Evolutionary conservation across 2,113 vertebrate species (phyloP).

Genomic region (Azemiops feae): DNA sequence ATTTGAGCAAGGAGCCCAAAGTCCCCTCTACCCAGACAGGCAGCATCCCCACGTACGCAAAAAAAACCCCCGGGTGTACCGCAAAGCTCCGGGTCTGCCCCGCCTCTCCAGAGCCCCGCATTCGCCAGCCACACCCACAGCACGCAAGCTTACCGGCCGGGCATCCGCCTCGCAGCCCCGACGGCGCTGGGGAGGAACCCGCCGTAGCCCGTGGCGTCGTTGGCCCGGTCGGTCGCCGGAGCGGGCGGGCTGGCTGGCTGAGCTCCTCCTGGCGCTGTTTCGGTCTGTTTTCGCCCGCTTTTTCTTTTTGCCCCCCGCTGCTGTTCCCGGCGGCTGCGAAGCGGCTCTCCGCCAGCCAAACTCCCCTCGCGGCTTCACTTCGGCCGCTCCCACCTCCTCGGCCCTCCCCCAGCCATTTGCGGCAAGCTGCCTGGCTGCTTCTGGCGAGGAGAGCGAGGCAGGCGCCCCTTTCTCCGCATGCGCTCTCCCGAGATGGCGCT

Average conservation of each 20-base stretch:
- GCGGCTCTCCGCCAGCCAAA: background rate
- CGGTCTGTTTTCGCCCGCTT: background rate
- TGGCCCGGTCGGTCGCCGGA: background rate
- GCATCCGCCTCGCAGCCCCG: background rate
- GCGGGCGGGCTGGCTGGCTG: background rate
- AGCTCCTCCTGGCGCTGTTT: background rate
- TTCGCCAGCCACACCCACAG: background rate
- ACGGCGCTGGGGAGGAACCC: background rate
- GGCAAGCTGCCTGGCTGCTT: background rate
- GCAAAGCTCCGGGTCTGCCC: background rate
- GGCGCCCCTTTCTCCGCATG: background rate
- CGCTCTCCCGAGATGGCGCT: background rate
- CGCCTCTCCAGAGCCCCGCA: background rate
- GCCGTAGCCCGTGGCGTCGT: background rate
- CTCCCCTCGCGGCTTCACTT: background rate
- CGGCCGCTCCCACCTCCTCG: background rate
- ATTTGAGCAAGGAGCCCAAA: background rate
- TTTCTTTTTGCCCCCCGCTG: too few relatives aligned
- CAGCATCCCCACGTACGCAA: background rate
- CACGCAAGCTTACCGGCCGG: background rate
- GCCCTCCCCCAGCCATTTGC: conserved; percentile 2
- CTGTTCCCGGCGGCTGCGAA: background rate
- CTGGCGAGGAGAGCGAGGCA: background rate
- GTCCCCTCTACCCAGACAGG: too few relatives aligned
- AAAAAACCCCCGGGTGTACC: background rate